A percentile compares a stretch with the other conserved stretches of the same genome.
Conservation (phyloP, 1,140 invertebrate species). For the Drosophila repletoides region DNA sequence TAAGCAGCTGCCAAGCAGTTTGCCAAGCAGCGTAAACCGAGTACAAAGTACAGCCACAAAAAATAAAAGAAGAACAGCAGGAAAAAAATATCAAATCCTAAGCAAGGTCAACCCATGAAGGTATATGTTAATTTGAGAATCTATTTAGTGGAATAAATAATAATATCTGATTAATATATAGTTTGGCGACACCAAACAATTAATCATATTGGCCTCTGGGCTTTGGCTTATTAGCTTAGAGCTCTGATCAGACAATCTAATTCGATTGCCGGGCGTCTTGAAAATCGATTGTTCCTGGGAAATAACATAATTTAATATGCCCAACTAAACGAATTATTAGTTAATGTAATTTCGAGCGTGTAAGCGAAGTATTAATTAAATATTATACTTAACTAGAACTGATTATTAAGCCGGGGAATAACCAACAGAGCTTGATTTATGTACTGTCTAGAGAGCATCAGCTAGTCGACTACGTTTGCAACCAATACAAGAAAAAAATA, state of each 20-base stretch:
- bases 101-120: not conserved
- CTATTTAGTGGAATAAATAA: not conserved
- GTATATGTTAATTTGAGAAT: slow-evolving; percentile 2
- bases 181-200: slow-evolving; percentile 16
- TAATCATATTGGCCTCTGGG: slow-evolving; percentile 51
- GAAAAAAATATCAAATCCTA: not conserved
- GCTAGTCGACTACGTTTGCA: no score
- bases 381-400: no score
- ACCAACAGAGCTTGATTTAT: no score
- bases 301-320: slow-evolving; percentile 7
- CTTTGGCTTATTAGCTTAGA: slow-evolving; percentile 31
- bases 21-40: slow-evolving; percentile 9
- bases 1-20: slow-evolving; percentile 56
- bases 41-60: no score
- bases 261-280: not conserved
- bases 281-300: no score
- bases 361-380: no score
- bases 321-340: slow-evolving; percentile 10
- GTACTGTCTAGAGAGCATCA: no score
- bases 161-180: not conserved
- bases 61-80: no score
- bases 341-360: slow-evolving; percentile 3
- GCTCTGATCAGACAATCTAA: no score
- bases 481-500: no score
- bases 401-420: no score